Percentiles rank a stretch among this genome's conserved stretches.
Evolutionary conservation across 2,888 invertebrate species (phyloP).

Genomic region (Idaea biselata): DNA sequence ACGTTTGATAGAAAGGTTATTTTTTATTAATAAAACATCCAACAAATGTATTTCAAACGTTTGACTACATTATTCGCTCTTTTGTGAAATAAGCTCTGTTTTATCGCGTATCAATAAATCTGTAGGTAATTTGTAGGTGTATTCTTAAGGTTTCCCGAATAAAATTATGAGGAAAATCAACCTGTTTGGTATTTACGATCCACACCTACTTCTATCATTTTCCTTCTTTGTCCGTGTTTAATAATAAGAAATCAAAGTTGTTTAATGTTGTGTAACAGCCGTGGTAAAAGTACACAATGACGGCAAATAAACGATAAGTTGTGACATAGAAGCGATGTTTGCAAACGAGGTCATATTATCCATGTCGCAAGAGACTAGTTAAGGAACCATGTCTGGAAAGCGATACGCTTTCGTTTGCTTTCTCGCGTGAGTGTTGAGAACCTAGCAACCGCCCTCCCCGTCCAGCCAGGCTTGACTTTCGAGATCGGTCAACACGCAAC

Average conservation of each 20-base stretch:
- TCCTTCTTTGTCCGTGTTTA: neutral
- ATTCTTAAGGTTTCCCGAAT: neutral
- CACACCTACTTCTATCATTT: neutral
- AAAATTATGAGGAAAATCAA: neutral
- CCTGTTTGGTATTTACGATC: neutral
- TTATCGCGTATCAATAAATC: neutral
- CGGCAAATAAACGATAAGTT: conserved; percentile 4
- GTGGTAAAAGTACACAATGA: neutral
- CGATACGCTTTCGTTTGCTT: conserved; percentile 68
- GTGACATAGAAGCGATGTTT: conserved; percentile 10
- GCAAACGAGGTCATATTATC: conserved; percentile 31
- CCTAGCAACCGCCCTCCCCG: conserved; percentile 22
- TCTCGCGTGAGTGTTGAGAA: conserved; percentile 48
- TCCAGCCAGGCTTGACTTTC: neutral
- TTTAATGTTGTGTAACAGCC: neutral
- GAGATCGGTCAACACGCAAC: neutral
- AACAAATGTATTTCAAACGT: no score
- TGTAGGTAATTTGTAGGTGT: neutral
- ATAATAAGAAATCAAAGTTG: conserved; percentile 4
- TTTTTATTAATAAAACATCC: no score
- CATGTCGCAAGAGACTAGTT: conserved; percentile 35
- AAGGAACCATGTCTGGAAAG: conserved; percentile 46
- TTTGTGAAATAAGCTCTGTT: neutral
- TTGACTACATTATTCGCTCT: neutral
- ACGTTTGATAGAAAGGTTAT: neutral